phyloP scores from a whole-genome alignment of 1,140 invertebrate species.

The Tetramorium alpestre region DNA sequence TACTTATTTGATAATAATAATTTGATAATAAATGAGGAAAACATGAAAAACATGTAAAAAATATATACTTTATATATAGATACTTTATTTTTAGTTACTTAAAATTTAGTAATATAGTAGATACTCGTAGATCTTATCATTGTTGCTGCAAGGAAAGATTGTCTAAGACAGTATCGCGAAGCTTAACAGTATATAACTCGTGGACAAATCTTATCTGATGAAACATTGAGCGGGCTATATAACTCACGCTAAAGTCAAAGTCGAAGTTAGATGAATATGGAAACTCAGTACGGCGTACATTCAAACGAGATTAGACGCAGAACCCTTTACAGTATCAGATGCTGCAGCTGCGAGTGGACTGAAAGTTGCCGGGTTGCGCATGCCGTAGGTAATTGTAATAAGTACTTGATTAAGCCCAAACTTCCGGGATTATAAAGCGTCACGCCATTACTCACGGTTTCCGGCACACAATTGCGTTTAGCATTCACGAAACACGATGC shows the following conservation, averaged over 20 bases:
- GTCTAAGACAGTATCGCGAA: background rate
- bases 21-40: background rate
- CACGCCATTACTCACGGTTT: conserved; percentile 24
- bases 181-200: background rate
- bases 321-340: conserved; percentile 49
- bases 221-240: conserved; percentile 37
- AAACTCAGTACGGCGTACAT: conserved; percentile 54
- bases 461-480: conserved; percentile 49
- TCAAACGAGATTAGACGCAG: conserved; percentile 61
- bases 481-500: conserved; percentile 28
- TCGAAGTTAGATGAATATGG: conserved; percentile 69
- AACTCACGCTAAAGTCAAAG: conserved; percentile 63
- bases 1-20: background rate
- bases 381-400: conserved; percentile 66
- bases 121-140: background rate
- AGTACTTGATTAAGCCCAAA: conserved; percentile 70
- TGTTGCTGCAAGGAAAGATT: background rate
- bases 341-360: conserved; percentile 55
- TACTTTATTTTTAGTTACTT: background rate
- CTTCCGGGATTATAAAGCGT: conserved; percentile 59
- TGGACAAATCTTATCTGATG: conserved; percentile 60
- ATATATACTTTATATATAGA: background rate
- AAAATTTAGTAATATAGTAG: background rate
- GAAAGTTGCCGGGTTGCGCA: conserved; percentile 37
- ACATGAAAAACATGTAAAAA: background rate